Evolutionary conservation across 1,140 invertebrate species (phyloP), one percentile per base, ranked within the genome.

Genomic region (Drosophila mojavensis): DNA sequence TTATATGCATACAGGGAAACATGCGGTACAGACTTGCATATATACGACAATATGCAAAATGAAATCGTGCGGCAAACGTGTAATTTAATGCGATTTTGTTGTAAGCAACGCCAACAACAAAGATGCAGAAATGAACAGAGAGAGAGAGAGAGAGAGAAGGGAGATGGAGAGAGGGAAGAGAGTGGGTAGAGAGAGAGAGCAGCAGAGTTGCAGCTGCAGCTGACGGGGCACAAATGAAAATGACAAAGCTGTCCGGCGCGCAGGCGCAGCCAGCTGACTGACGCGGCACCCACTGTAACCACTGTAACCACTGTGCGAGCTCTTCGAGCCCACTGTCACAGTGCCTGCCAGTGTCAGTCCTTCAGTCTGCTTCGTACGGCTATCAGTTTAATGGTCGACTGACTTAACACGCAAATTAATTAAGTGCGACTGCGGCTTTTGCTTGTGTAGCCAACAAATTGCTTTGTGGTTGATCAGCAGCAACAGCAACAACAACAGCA

Each of bases 61-160:
- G 65, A 61, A 85, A 86, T 86, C 75, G 82, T 50, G 71, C 63
- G 53, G 64, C 83, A 68, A 75, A 70, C 48, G 65, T 77, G 83
- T 59, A 79, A 88, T 79, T 86, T 83, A 86, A 89, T 86, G 79
- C 84, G 76, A 79, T 88, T 83, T 74, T 69, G 69, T 45, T 78
- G 77, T 84, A 86, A 78, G 78, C 55, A 28, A 67, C 68, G 68
- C 77, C 78, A 79, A 75, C 80, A 59, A 55, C 58, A 59, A 30
- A 28, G 28, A 26, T 24, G 39, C 28, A 33, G 9, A 55, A 15
- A 3, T 24, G 10, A 6, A 53, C 36, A 0, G 43, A 17, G 7
- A 17, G 43, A 33, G 15, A 13, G 6, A 64, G 26, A 5, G 11
- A 28, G 64, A 13, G 4, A 6, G 15, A 20, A 13, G 5, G 4